Evolutionary conservation across 2,113 vertebrate species (phyloP).

Genomic region (Equus przewalskii): DNA sequence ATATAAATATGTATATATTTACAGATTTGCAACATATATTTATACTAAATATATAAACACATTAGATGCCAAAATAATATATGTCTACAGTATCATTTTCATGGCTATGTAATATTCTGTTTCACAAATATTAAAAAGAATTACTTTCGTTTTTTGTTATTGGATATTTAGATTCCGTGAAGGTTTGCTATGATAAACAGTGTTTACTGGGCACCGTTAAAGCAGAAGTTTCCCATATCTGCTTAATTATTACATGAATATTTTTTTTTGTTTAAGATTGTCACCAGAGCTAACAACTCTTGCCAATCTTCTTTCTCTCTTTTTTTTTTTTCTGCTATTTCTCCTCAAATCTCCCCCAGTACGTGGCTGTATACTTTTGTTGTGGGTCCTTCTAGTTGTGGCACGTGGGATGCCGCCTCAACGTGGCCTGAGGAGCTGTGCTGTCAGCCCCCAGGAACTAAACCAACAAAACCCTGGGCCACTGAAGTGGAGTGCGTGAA

Average conservation of each 20-base stretch:
- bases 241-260: neutral
- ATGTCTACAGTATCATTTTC: neutral
- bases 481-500: too few relatives aligned
- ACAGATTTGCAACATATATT: neutral
- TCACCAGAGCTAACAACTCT: too few relatives aligned
- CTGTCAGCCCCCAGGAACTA: too few relatives aligned
- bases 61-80: neutral
- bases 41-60: neutral
- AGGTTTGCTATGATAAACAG: neutral
- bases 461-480: too few relatives aligned
- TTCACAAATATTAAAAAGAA: neutral
- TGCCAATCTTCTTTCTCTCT: too few relatives aligned
- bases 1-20: neutral
- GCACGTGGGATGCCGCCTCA: too few relatives aligned
- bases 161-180: neutral
- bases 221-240: neutral
- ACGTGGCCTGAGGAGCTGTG: too few relatives aligned
- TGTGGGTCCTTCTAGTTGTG: too few relatives aligned
- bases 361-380: too few relatives aligned
- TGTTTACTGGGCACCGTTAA: neutral
- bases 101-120: neutral
- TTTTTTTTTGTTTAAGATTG: too few relatives aligned
- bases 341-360: too few relatives aligned
- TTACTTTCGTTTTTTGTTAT: neutral
- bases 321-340: too few relatives aligned